Evolutionary conservation across 1,140 invertebrate genomes (phyloP), one percentile per base, ranked within the genome.

Genomic region (Mylabris phalerata): DNA sequence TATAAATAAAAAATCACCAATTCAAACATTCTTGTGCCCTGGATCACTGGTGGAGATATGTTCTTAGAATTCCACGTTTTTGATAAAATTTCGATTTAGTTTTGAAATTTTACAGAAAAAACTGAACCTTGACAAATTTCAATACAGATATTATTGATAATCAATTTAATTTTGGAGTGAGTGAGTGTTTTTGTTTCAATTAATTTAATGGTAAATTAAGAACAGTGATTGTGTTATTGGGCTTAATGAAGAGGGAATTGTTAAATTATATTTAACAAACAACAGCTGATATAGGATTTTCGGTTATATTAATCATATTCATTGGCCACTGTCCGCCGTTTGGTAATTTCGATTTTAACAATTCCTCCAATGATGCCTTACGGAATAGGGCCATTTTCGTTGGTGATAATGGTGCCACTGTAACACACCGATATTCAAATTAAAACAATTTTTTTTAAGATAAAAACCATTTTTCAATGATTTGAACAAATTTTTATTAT

Each of bases 251-350:
- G 44, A 49, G 25, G 11, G 11, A 48, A 25, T 27, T 48, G n/a
- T 13, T 13, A 25, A 48, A n/a, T 54, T n/a, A 38, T 54, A 41
- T 72, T 83, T 86, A 88, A 75, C 84, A 86, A 64, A 84, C 84
- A 48, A 86, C 83, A 7, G 85, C 85, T 60, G 86, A 86, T 73
- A 88, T 87, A 41, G 86, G 86, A 73, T 88, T 88, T 74, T 88
- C 86, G 50, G 85, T 88, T 72, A 88, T 88, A 73, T 85, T 83
- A 71, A 88, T 88, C 65, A 83, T 79, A 43, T 82, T 80, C 60
- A 80, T 80, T 60, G 80, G 81, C 64, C 71, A 73, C 57, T 73
- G 71, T 9, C 65, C 67, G 10, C 59, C 63, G 50, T 55, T 61
- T 44, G 72, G 63, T 63, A 75, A 62, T 64, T 71, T 73, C 48